Base-by-base conservation (phyloP, 2,888 invertebrate genomes). In the Gortyna flavago region DNA sequence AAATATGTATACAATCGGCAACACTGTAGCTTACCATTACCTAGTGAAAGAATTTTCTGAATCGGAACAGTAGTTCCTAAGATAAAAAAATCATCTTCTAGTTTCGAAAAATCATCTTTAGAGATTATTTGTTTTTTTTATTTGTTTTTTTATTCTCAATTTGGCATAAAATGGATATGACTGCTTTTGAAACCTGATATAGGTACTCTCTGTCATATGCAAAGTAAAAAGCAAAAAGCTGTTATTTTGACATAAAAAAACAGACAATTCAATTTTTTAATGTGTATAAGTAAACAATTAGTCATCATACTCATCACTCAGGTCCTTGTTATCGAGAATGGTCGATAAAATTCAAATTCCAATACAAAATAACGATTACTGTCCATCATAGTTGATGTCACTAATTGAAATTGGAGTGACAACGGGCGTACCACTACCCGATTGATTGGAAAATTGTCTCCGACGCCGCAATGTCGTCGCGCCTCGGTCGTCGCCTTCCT, bases 361-460 rank as follows among this genome's bases (percentile, higher is more conserved):
- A 25, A 61, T 79, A 68, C 25, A 62, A 68, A 57, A 57, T 51
- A 29, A 69, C 66, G 70, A 67, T 61, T 21, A 77, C 67, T 74
- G 77, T 79, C 81, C 66, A 79, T 84, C 75, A 85, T 78, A 83
- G 68, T 80, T 83, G 59, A 75, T 74, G 74, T 67, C 48, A 66
- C 67, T 48, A 67, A 78, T 82, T 79, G 61, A 54, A 76, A 76
- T 82, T 66, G 72, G 74, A 82, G 74, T 77, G 77, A 77, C 66
- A 79, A 79, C 74, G 72, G 81, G 85, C 80, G 82, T 86, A 82
- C 90, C 88, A 91, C 85, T 90, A 92, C 87, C 89, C 92, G 92
- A 94, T 95, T 95, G 93, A 95, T 95, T 95, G 93, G 92, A 93
- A 94, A 94, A 95, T 95, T 94, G 94, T 91, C 90, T 82, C 88